Evolutionary conservation across 2,113 vertebrate species (phyloP), one percentile per base, ranked within the genome.

Genomic region (Drymodes brunneopygia): DNA sequence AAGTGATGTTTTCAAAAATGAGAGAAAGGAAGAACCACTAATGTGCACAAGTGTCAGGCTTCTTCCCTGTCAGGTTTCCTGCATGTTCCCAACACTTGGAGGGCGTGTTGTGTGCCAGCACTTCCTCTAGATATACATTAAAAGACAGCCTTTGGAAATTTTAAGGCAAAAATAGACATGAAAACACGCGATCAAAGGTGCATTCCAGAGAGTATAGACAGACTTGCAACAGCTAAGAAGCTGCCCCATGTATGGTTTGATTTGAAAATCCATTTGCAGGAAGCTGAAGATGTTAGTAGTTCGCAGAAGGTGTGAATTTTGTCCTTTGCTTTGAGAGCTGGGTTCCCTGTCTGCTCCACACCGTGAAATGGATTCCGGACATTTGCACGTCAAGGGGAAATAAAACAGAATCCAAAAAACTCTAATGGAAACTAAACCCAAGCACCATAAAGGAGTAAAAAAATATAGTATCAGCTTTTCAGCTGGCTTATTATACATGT

Each of bases 311-410:
- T 81, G 73, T 74, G 38, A 86, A n/a, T 71, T 96, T 58, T 71
- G 33, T 31, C 58, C 42, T 88, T 80, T 10, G 3, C 51, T 83
- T 62, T 47, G 28, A 78, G n/a, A 13, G 36, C 19, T 56, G 20
- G 40, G n/a, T 64, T 47, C 44, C 15, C 16, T 0, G 0, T 23
- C 58, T 73, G 18, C 54, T 70, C 45, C 24, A 24, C 18, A 36
- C 15, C 51, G 60, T 35, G 44, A 91, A 92, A 83, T 0, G 0
- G 24, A 86, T 58, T 50, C 28, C 0, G 0, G 17, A 24, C 5
- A 48, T 62, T 50, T 66, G 27, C 20, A 50, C 0, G 6, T 28
- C 64, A 81, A 77, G 35, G 14, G 27, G 35, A 83, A 94, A 61
- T 31, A 74, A 73, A 88, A 36, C 3, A 58, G 18, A 85, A 83